phyloP scores from a whole-genome alignment of 2,888 invertebrate species.

The Byasa hedistus region DNA sequence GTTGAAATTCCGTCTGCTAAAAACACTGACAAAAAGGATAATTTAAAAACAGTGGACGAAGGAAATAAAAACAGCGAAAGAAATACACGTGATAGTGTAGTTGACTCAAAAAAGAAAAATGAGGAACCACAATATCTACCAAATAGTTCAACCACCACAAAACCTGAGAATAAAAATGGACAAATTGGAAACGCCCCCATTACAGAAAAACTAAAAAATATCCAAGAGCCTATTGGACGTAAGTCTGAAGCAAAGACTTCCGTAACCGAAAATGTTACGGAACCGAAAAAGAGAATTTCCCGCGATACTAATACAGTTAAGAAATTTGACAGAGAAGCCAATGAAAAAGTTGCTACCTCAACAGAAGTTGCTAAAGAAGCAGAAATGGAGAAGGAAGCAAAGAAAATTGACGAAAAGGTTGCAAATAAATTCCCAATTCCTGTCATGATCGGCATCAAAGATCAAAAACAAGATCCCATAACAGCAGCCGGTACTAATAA shows the following conservation, averaged over 20 bases:
- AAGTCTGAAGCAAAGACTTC: background rate
- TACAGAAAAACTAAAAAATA: background rate
- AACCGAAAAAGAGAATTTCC: slow-evolving; percentile 17
- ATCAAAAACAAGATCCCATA: slow-evolving; percentile 18
- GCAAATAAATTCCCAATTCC: background rate
- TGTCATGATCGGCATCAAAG: background rate
- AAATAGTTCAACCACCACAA: slow-evolving; percentile 6
- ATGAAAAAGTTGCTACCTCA: background rate
- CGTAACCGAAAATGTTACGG: background rate
- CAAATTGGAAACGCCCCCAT: background rate
- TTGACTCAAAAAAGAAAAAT: background rate
- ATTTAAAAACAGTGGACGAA: background rate
- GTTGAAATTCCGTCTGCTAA: background rate
- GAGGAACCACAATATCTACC: background rate
- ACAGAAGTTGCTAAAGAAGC: background rate
- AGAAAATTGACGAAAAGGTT: background rate
- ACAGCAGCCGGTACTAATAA: slow-evolving; percentile 19
- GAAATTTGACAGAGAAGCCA: background rate
- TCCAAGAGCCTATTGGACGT: background rate
- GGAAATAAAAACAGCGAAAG: slow-evolving; percentile 10
- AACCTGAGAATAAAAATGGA: background rate
- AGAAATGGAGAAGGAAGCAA: background rate
- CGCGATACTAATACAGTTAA: slow-evolving; percentile 9
- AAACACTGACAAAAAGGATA: background rate
- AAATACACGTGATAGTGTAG: slow-evolving; percentile 1